Conservation (phyloP, 2,113 vertebrate species). For the Phalacrocorax brasilianus region DNA sequence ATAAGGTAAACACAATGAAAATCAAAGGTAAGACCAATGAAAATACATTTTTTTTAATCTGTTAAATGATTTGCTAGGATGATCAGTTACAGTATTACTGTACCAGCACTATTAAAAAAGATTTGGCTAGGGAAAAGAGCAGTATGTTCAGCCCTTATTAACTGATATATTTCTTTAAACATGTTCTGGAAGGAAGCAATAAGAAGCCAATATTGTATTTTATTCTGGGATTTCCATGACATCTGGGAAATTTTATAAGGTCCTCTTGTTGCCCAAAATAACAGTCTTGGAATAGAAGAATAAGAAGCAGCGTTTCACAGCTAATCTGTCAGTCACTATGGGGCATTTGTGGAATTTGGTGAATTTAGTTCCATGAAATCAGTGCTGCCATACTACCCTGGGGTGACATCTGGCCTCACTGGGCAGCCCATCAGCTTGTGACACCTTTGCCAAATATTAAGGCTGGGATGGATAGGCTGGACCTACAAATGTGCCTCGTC, state of each 20-base stretch:
- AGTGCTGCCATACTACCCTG: background rate
- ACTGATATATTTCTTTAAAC: background rate
- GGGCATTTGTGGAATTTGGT: background rate
- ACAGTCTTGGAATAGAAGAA: background rate
- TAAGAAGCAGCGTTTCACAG: background rate
- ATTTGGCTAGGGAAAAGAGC: background rate
- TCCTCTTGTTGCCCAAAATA: background rate
- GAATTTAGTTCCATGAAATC: background rate
- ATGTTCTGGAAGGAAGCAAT: background rate
- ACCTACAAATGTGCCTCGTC: background rate
- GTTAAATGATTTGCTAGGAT: background rate
- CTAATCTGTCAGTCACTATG: background rate
- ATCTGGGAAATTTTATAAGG: background rate
- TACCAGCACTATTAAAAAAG: background rate
- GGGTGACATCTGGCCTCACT: background rate
- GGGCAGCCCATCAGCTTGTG: background rate
- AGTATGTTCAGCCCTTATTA: background rate
- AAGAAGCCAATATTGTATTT: background rate
- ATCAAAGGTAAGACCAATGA: background rate
- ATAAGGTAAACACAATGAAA: background rate
- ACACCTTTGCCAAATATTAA: background rate
- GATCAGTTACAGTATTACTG: background rate
- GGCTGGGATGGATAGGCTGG: background rate
- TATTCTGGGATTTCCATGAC: background rate
- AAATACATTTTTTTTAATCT: background rate